Percentiles rank a stretch among this genome's conserved stretches.
Conservation (phyloP, 1,140 invertebrate species). For the Anoplolepis gracilipes region DNA sequence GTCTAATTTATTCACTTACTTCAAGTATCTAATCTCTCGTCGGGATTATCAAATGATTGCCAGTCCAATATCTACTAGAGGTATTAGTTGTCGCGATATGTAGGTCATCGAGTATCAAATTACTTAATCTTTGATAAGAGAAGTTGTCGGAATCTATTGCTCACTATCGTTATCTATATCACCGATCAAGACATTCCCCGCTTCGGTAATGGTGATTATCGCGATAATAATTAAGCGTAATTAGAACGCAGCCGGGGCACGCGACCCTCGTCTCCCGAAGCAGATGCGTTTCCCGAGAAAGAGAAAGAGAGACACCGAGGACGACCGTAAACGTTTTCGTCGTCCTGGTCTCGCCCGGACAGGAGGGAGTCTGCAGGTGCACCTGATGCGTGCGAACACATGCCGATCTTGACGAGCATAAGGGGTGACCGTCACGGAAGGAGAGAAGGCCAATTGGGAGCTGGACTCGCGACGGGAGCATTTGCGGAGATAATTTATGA, state of each 20-base stretch:
- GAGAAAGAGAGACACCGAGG: not conserved
- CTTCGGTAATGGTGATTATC: conserved; percentile 75
- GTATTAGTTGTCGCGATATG: not conserved
- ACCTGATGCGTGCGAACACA: conserved; percentile 44
- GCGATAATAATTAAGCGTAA: conserved; percentile 81
- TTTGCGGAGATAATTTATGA: conserved; percentile 10
- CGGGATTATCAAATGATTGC: not conserved
- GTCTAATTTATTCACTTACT: not conserved
- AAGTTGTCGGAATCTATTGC: too few species aligned
- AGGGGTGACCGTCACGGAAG: too few species aligned
- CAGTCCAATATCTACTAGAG: not conserved
- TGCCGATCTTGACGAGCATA: not conserved
- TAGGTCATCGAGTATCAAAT: not conserved
- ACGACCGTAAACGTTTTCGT: conserved; percentile 36
- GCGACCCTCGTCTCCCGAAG: conserved; percentile 70
- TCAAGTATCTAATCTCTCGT: not conserved
- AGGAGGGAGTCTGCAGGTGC: conserved; percentile 40
- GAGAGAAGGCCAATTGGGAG: not conserved
- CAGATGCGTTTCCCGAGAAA: conserved; percentile 65
- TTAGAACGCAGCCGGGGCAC: conserved; percentile 80
- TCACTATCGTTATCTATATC: conserved; percentile 50
- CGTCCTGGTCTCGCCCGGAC: not conserved
- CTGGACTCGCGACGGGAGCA: not conserved
- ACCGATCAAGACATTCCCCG: conserved; percentile 75
- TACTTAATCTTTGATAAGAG: too few species aligned